Evolutionary conservation across 35 echinoderm and acorn worm species (phyloP).

Genomic region (Lytechinus pictus): DNA sequence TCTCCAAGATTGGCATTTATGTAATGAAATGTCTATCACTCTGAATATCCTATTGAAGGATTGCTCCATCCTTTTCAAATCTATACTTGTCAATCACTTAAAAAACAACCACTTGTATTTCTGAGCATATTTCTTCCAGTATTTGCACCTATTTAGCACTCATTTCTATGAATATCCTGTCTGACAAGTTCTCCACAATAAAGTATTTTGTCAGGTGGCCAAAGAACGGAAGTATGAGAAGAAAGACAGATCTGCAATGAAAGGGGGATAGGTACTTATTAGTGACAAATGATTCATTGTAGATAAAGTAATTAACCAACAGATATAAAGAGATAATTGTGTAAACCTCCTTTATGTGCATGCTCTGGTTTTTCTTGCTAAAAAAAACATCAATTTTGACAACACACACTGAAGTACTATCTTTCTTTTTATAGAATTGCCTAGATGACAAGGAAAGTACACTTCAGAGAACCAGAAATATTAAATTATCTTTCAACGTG

Average conservation of each 20-base stretch:
- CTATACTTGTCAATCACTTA: not conserved
- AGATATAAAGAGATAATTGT: not conserved
- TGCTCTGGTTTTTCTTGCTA: too few relatives aligned
- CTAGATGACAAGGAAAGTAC: too few relatives aligned
- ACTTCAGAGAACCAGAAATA: too few relatives aligned
- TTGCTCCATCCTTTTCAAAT: not conserved
- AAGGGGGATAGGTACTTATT: not conserved
- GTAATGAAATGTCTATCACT: too few relatives aligned
- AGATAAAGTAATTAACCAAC: not conserved
- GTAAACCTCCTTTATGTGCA: not conserved
- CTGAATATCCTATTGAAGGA: too few relatives aligned
- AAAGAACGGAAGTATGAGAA: not conserved
- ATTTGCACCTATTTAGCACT: not conserved
- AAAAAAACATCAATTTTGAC: too few relatives aligned
- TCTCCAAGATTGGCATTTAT: not conserved
- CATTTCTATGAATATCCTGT: not conserved
- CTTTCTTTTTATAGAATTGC: too few relatives aligned
- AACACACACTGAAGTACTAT: too few relatives aligned
- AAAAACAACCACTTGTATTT: not conserved
- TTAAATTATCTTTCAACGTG: too few relatives aligned
- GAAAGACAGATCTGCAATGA: not conserved
- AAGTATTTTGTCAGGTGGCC: slow-evolving; percentile 10
- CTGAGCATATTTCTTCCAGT: not conserved
- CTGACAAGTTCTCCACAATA: not conserved
- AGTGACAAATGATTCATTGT: not conserved